phyloP scores from a whole-genome alignment of 2,797 vertebrate genomes.

The Prunella strophiata region DNA sequence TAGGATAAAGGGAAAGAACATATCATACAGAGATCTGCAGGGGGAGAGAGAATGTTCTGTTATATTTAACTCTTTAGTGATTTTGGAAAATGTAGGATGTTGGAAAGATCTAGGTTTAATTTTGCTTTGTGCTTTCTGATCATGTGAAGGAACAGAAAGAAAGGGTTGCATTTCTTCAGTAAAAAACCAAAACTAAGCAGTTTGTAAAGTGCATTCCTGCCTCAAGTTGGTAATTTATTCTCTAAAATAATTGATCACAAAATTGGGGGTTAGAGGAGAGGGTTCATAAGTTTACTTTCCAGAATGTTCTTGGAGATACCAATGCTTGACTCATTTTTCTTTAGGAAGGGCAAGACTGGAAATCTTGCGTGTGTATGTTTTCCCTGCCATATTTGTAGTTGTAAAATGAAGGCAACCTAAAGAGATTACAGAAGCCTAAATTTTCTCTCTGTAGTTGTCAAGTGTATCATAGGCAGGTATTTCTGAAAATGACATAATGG shows the following conservation, averaged over 20 bases:
- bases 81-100: not conserved
- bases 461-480: not conserved
- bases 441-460: not conserved
- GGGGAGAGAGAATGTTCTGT: fast-evolving
- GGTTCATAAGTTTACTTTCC: not conserved
- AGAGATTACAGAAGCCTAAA: not conserved
- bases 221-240: not conserved
- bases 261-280: fast-evolving
- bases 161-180: not conserved
- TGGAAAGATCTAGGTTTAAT: not conserved
- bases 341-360: not conserved
- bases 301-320: not conserved
- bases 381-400: not conserved
- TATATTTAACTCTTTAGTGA: not conserved
- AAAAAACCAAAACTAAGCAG: not conserved
- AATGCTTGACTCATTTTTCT: not conserved
- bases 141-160: not conserved
- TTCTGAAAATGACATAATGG: not conserved
- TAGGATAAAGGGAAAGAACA: not conserved
- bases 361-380: not conserved
- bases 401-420: not conserved
- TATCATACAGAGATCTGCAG: not conserved
- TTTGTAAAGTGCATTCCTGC: not conserved
- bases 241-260: not conserved
- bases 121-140: not conserved